A percentile compares a stretch with the other conserved stretches of the same genome.
phyloP scores from a whole-genome alignment of 2,113 vertebrate genomes.

The Gasterosteus nipponicus region DNA sequence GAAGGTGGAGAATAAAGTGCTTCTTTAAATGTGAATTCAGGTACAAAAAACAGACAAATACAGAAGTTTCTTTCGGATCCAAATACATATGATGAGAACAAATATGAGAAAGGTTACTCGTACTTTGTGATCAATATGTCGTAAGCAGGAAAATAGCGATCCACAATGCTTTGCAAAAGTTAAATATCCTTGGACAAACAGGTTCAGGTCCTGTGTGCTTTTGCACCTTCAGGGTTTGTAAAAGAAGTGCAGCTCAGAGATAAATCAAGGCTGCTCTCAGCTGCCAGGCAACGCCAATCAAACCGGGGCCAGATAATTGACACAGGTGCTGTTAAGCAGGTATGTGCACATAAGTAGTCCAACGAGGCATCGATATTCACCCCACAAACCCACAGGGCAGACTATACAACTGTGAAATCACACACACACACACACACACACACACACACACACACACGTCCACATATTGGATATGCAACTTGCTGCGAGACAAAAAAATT shows the following conservation, averaged over 20 bases:
- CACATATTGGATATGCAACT: background rate
- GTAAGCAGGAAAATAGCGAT: background rate
- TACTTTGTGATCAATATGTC: slow-evolving; percentile 2
- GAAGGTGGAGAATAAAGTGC: background rate
- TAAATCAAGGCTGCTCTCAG: background rate
- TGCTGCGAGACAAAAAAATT: background rate
- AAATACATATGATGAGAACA: background rate
- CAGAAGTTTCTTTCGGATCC: background rate
- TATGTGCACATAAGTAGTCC: background rate
- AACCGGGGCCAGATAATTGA: background rate
- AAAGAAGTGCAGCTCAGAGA: background rate
- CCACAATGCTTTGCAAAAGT: background rate
- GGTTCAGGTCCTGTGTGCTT: background rate
- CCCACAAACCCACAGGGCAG: background rate
- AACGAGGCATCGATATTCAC: background rate
- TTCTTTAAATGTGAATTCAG: background rate
- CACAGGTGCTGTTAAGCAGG: background rate
- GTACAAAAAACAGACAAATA: background rate
- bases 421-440: background rate
- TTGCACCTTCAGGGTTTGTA: background rate
- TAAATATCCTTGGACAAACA: background rate
- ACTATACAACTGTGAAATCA: background rate
- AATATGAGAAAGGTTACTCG: background rate
- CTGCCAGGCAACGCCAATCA: background rate
- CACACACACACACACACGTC: no score